Evolutionary conservation across 2,888 invertebrate species (phyloP), one percentile per base, ranked within the genome.

Genomic region (Tipula helvola): DNA sequence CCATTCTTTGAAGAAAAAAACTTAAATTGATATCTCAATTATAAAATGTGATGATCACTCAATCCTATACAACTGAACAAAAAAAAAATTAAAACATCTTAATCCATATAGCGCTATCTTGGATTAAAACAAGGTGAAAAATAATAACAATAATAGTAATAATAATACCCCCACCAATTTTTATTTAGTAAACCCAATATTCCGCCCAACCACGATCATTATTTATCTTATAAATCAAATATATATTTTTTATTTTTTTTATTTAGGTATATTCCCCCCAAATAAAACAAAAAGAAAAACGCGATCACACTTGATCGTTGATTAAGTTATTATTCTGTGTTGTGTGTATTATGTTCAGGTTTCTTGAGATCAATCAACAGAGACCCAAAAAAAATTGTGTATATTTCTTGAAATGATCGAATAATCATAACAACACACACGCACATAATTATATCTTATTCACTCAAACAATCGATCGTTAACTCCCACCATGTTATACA

Each of bases 71-170:
- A 71, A 71, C 71, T 71, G 8, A 28, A 18, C 28, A 71, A 71
- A 57, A 57, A 57, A 57, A 52, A 52, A 52, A n/a, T 16, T 10
- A 18, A 71, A 71, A 71, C 71, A 71, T 71, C 71, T 71, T 71
- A 71, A 71, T 71, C 71, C 71, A 71, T 71, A 71, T 71, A 71
- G 71, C 71, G 71, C 71, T 71, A 71, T 71, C 71, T 71, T 71
- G 71, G 71, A 71, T 71, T 71, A 71, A 71, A 71, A 71, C 71
- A 71, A 71, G 71, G 71, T 71, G 71, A 28, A 71, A 71, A 71
- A 71, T 71, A 52, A 52, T 52, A 71, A 71, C 28, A 71, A 71
- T 71, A 28, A 71, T 71, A 71, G 71, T 71, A 71, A 71, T 71
- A 71, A 28, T 28, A 28, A 71, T 71, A 71, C 28, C 71, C 71